Conservation (phyloP, 2,113 vertebrate species). For the Vulpes vulpes region DNA sequence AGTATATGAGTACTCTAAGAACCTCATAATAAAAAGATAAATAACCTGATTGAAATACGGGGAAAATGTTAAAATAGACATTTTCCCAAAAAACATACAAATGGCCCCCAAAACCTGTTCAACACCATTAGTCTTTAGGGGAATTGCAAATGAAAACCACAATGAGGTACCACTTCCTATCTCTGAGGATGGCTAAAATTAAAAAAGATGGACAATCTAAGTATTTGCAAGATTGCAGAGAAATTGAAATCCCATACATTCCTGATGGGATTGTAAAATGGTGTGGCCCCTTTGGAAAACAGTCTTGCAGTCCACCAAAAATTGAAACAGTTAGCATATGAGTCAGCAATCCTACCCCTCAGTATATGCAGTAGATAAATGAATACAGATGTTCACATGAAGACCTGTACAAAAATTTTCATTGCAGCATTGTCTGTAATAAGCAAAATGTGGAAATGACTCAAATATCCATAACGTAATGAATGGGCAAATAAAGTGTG, state of each 20-base stretch:
- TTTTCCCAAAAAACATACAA: neutral
- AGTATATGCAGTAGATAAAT: neutral
- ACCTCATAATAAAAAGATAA: neutral
- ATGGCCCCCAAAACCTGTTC: neutral
- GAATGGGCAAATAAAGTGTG: neutral
- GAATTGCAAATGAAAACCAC: slow-evolving; percentile 13
- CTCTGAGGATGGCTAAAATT: neutral
- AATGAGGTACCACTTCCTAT: neutral
- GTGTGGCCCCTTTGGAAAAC: neutral
- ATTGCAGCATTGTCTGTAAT: neutral
- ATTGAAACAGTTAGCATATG: neutral
- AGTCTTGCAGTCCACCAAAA: neutral
- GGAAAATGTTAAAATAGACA: neutral
- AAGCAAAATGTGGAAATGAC: neutral
- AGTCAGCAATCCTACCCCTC: neutral
- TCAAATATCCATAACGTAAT: neutral
- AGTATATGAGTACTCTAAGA: neutral
- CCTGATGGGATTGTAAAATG: neutral
- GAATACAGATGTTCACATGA: neutral
- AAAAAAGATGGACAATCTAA: slow-evolving; percentile 42
- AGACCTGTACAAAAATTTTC: neutral
- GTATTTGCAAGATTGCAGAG: neutral
- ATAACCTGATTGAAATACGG: neutral
- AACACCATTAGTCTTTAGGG: neutral
- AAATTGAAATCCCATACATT: neutral